These are phyloP conservation scores for Malthinus flaveolus DNA, from an alignment of 2,888 invertebrate species.

Conservation along the genomic window DNA sequence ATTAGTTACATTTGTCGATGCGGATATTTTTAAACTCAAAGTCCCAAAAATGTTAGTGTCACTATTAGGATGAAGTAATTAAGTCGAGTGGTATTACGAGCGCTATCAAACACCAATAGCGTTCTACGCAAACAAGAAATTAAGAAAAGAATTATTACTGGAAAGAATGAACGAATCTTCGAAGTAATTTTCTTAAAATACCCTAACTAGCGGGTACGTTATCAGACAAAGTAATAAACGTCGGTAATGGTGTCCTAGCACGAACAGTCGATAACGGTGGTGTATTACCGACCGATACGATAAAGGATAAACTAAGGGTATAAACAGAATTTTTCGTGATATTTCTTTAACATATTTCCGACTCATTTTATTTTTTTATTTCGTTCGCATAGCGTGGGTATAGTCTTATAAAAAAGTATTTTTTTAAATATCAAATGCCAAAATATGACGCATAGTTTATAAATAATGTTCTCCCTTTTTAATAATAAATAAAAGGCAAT, in stretches of 20 bases:
- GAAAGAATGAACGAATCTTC: conserved; percentile 29
- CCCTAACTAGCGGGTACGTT: conserved; percentile 46
- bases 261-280: conserved; percentile 49
- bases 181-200: conserved; percentile 53
- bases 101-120: too few species aligned
- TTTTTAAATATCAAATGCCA: neutral
- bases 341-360: conserved; percentile 17
- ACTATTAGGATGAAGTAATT: too few species aligned
- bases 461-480: neutral
- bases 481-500: neutral
- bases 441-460: neutral
- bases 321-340: conserved; percentile 27
- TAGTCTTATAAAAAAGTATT: neutral
- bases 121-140: too few species aligned
- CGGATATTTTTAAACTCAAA: too few species aligned
- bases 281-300: conserved; percentile 44
- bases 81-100: too few species aligned
- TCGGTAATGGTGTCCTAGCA: conserved; percentile 51
- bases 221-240: conserved; percentile 53
- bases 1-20: too few species aligned
- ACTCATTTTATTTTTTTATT: conserved; percentile 25
- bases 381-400: conserved; percentile 15
- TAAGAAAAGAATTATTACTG: conserved; percentile 13
- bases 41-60: too few species aligned
- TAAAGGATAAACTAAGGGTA: conserved; percentile 30